phyloP scores from a whole-genome alignment of 2,797 vertebrate species.

The Dipus sagitta region DNA sequence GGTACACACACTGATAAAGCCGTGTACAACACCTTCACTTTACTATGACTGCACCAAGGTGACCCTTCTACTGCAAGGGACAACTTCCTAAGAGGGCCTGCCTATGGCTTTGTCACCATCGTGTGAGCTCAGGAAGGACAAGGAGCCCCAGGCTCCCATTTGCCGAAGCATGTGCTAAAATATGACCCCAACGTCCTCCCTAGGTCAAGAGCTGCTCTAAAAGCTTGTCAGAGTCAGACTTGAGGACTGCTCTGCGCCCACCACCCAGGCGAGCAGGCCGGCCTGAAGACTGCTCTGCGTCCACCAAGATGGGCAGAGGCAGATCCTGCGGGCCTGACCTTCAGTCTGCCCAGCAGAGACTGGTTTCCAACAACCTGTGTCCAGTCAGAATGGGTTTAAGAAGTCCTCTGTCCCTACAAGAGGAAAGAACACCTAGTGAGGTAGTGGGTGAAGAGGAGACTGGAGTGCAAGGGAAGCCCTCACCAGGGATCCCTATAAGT shows the following conservation, averaged over 20 bases:
- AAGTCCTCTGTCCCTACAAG: neutral
- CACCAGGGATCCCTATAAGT: fast-evolving
- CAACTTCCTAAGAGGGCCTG: neutral
- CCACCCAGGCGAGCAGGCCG: no score
- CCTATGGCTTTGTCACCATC: neutral
- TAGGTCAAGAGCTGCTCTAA: neutral
- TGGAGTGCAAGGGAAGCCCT: neutral
- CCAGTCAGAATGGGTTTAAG: neutral
- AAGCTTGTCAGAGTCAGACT: neutral
- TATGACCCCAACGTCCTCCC: neutral
- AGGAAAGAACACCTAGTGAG: neutral
- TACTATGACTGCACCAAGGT: no score
- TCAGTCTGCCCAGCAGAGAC: neutral
- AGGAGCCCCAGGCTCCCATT: neutral
- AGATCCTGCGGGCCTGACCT: neutral
- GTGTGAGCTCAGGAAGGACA: neutral
- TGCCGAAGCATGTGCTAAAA: neutral
- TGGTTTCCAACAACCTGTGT: neutral
- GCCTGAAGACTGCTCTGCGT: no score
- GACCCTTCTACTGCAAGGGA: neutral
- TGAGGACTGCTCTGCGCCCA: neutral
- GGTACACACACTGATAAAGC: neutral
- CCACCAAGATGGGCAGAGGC: neutral
- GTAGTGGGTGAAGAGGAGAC: neutral
- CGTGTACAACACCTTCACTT: neutral